Evolutionary conservation across 2,888 invertebrate species (phyloP).

Genomic region (Lasioglossum vierecki): DNA sequence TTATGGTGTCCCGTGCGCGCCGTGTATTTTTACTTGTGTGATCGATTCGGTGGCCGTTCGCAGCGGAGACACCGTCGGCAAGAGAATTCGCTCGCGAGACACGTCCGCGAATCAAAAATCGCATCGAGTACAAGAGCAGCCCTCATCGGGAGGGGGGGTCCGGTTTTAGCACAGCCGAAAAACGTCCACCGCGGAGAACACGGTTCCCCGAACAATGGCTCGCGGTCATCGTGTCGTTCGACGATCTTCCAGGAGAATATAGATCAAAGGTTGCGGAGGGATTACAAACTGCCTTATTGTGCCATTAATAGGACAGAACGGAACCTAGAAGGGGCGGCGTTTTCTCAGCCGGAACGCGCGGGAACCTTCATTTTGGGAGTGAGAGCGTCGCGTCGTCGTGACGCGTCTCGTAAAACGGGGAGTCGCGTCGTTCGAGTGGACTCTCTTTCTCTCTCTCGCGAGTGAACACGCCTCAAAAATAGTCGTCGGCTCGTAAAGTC

Average conservation of each 20-base stretch:
- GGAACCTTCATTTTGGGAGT: conserved; percentile 54
- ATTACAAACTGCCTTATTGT: conserved; percentile 33
- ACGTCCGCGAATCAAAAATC: not conserved
- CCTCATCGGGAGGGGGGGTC: not conserved
- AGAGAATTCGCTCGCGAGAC: not conserved
- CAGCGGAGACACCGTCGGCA: not conserved
- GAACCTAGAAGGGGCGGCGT: conserved; percentile 25
- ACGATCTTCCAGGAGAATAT: not conserved
- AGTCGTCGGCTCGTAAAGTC: conserved; percentile 74
- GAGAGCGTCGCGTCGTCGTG: conserved; percentile 12
- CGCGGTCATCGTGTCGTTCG: not conserved
- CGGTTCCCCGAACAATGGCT: not conserved
- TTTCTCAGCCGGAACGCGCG: conserved; percentile 35
- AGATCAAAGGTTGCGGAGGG: conserved; percentile 30
- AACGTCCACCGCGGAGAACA: not conserved
- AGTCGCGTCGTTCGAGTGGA: conserved; percentile 51
- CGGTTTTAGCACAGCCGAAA: not conserved
- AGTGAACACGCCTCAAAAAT: conserved; percentile 71
- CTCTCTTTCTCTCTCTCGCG: conserved; percentile 16
- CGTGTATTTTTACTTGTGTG: conserved; percentile 34
- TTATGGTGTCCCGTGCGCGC: conserved; percentile 19
- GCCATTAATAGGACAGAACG: conserved; percentile 32
- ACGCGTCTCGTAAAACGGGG: conserved; percentile 59
- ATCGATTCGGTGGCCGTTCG: conserved; percentile 36
- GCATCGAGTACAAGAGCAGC: not conserved